Conservation (phyloP, 2,797 vertebrate species). For the Hirundo rustica region DNA sequence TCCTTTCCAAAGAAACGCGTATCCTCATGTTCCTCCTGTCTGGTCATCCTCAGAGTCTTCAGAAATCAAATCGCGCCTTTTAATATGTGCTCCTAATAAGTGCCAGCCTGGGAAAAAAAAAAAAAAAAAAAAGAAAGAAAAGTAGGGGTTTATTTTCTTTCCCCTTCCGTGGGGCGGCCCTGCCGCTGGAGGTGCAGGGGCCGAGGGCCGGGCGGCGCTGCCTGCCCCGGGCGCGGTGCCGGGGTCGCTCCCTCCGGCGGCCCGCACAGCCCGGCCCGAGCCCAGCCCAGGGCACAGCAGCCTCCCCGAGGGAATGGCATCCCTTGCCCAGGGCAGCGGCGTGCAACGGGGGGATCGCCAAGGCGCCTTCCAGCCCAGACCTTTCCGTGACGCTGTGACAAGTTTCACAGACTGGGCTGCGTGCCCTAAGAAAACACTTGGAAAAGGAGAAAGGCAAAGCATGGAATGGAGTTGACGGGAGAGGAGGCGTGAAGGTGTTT, state of each 20-base stretch:
- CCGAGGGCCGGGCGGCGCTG: neutral
- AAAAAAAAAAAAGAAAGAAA: too few species aligned
- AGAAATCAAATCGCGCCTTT: neutral
- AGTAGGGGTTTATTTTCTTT: neutral
- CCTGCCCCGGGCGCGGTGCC: neutral
- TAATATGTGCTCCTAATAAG: neutral
- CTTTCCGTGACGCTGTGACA: fast-evolving
- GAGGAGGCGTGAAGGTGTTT: neutral
- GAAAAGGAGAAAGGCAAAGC: neutral
- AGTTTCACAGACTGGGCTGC: fast-evolving
- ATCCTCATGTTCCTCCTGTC: neutral
- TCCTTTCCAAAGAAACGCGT: neutral
- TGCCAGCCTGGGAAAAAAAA: neutral
- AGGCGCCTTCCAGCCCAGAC: neutral
- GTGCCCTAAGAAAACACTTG: fast-evolving
- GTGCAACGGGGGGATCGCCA: fast-evolving
- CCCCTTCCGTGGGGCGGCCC: fast-evolving
- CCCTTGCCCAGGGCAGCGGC: neutral
- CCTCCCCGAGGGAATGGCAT: neutral
- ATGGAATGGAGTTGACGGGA: neutral
- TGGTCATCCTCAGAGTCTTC: neutral
- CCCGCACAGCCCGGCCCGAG: neutral
- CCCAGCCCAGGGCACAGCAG: neutral
- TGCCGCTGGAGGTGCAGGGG: neutral
- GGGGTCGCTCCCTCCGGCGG: neutral